Conservation (phyloP, 1,140 invertebrate species). For the Diuraphis noxia region DNA sequence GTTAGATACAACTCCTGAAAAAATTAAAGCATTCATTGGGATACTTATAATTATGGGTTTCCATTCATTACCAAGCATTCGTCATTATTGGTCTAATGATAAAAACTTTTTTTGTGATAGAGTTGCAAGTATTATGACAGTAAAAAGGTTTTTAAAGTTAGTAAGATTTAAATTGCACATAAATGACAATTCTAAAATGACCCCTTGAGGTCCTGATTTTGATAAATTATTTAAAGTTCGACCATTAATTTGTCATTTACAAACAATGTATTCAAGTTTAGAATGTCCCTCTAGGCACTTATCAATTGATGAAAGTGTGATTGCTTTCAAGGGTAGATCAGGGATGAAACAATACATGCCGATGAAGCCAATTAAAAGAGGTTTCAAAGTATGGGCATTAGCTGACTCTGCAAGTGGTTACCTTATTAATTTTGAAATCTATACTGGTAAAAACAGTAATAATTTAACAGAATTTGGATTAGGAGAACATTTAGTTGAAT, state of each 20-base stretch:
- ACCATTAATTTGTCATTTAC: background rate
- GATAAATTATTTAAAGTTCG: background rate
- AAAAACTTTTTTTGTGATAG: background rate
- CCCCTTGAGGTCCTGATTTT: background rate
- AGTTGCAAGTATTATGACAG: background rate
- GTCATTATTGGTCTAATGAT: background rate
- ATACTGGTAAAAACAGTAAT: background rate
- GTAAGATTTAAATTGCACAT: background rate
- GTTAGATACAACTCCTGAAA: background rate
- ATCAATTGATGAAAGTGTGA: constrained; percentile 57
- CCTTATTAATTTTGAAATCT: background rate
- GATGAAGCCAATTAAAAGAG: constrained; percentile 58
- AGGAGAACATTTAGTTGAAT: background rate
- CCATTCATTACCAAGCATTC: background rate
- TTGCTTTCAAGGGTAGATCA: constrained; percentile 58
- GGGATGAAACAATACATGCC: constrained; percentile 59
- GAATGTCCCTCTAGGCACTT: constrained; percentile 35
- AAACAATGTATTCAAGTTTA: background rate
- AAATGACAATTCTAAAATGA: background rate
- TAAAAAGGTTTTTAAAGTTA: background rate
- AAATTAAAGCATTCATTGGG: background rate
- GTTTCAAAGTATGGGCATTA: background rate
- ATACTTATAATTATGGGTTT: background rate
- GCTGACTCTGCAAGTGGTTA: background rate
- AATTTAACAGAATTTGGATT: background rate